Evolutionary conservation across 2,797 vertebrate species (phyloP).

Genomic region (Macroramphosus scolopax): DNA sequence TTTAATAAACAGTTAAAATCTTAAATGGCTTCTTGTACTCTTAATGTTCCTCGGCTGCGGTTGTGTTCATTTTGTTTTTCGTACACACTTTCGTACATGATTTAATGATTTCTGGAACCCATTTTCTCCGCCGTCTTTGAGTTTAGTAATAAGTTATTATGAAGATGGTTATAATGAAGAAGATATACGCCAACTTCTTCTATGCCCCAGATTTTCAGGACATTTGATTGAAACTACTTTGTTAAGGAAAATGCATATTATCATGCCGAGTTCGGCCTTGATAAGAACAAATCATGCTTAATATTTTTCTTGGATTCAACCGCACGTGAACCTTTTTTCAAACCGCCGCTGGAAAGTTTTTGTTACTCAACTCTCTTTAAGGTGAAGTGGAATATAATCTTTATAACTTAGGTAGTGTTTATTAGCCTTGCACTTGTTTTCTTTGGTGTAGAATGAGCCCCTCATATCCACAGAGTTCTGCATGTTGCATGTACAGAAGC

Average conservation of each 20-base stretch:
- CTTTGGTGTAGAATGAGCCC: no score
- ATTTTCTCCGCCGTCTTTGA: slow-evolving; percentile 66
- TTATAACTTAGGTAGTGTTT: no score
- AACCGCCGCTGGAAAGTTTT: not conserved
- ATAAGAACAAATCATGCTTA: slow-evolving; percentile 15
- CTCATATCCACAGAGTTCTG: no score
- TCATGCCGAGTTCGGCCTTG: slow-evolving; percentile 13
- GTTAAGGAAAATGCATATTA: slow-evolving; percentile 24
- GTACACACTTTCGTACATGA: slow-evolving; percentile 52
- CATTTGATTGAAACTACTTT: slow-evolving; percentile 43
- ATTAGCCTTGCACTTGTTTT: no score
- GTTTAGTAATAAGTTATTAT: slow-evolving; percentile 71
- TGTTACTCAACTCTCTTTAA: no score
- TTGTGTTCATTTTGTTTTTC: slow-evolving; percentile 47
- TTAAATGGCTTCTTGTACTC: slow-evolving; percentile 75
- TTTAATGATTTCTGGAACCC: slow-evolving; percentile 72
- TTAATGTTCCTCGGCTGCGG: slow-evolving; percentile 69
- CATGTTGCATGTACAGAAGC: no score
- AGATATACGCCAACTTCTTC: slow-evolving; percentile 49
- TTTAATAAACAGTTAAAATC: slow-evolving; percentile 81
- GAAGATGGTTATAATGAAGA: slow-evolving; percentile 64
- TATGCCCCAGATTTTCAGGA: slow-evolving; percentile 50
- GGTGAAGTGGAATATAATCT: no score
- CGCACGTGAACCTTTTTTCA: slow-evolving; percentile 13
- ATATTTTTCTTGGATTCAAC: slow-evolving; percentile 9